These are phyloP conservation scores for Copidosoma floridanum DNA, from an alignment of 1,140 invertebrate species.

Conservation along the genomic window DNA sequence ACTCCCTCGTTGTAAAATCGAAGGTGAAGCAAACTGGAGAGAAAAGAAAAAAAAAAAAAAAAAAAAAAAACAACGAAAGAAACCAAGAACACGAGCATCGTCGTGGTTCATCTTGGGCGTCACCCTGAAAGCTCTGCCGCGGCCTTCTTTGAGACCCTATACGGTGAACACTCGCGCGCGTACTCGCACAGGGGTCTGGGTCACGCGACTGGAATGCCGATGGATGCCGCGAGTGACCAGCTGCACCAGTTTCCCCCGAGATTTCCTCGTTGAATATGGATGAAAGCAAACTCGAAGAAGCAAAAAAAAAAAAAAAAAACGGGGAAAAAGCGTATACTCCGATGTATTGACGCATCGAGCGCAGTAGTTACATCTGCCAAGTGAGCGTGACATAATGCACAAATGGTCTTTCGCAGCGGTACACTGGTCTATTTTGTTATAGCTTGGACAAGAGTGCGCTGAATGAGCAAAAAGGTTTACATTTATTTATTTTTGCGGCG, in stretches of 20 bases:
- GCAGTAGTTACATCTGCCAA: too few species aligned
- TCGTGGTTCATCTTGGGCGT: slow-evolving; percentile 11
- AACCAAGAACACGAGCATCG: not conserved
- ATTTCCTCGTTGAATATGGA: slow-evolving; percentile 28
- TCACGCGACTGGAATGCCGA: slow-evolving; percentile 12
- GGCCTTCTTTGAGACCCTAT: too few species aligned
- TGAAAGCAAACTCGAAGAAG: not conserved
- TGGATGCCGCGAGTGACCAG: slow-evolving; percentile 7
- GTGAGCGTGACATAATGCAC: not conserved
- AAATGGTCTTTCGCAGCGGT: not conserved
- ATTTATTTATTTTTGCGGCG: not conserved
- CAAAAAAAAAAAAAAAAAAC: not conserved
- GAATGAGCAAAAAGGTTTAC: not conserved
- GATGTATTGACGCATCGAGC: not conserved
- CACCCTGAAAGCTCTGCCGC: not conserved
- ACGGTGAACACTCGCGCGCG: not conserved
- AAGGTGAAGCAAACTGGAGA: too few species aligned
- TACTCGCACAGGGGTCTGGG: slow-evolving; percentile 4
- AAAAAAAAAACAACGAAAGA: too few species aligned
- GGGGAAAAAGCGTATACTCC: too few species aligned
- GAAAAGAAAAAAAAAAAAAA: too few species aligned
- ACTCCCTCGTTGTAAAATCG: too few species aligned
- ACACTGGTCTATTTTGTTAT: not conserved
- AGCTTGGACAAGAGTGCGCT: not conserved
- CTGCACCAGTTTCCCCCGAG: slow-evolving; percentile 13